Conservation (phyloP, 2,888 invertebrate genomes). For the Acrocyrtus sp. region DNA sequence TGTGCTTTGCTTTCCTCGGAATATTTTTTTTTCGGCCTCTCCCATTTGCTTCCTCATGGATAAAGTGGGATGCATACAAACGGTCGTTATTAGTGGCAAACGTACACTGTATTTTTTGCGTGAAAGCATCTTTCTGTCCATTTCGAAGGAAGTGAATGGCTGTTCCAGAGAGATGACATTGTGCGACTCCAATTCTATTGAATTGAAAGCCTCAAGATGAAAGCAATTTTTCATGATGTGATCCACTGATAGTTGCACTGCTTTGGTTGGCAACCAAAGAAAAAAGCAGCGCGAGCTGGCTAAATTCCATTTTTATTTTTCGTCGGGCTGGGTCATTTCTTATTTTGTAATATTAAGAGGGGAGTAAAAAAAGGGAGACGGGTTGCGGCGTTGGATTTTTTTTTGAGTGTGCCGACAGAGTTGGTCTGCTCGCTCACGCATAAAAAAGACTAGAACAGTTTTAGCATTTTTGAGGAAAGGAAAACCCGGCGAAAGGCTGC, state of each 20-base stretch:
- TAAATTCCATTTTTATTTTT: conserved; percentile 15
- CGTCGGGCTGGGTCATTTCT: conserved; percentile 14
- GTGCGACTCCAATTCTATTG: background rate
- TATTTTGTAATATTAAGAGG: conserved; percentile 14
- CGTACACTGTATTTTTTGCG: background rate
- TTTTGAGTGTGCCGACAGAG: too few relatives aligned
- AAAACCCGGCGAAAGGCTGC: too few relatives aligned
- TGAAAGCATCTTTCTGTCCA: background rate
- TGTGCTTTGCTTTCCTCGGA: too few relatives aligned
- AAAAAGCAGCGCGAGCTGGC: conserved; percentile 12
- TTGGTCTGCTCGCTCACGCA: too few relatives aligned
- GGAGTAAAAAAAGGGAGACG: background rate
- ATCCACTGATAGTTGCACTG: conserved; percentile 9
- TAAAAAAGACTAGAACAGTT: too few relatives aligned
- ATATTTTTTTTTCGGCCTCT: too few relatives aligned
- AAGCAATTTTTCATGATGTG: conserved; percentile 25
- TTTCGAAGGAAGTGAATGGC: background rate
- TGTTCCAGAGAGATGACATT: too few relatives aligned
- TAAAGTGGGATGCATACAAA: conserved; percentile 11
- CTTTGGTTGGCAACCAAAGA: background rate
- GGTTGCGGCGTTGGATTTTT: too few relatives aligned
- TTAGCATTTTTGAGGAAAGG: too few relatives aligned
- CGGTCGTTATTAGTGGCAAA: background rate
- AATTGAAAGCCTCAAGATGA: conserved; percentile 15
- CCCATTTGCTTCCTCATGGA: background rate